Conservation (phyloP, 1,140 invertebrate species). For the Pogonognathellus flavescens region DNA sequence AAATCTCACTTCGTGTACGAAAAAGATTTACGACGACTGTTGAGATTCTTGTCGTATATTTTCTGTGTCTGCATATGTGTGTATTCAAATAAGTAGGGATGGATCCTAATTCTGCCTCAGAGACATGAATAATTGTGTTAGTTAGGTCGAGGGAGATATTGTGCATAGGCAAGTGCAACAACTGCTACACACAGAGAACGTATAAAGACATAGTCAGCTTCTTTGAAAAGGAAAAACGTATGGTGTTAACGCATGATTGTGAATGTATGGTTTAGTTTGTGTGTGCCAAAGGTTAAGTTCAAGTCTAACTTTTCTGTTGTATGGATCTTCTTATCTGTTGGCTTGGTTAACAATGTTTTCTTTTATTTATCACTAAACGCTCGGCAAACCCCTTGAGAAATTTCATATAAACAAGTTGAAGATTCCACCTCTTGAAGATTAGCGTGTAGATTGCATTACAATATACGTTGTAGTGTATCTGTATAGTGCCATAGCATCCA, state of each 20-base stretch:
- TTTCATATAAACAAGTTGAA: conserved; percentile 43
- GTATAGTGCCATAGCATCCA: not conserved
- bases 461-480: not conserved
- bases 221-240: conserved; percentile 8
- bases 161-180: not conserved
- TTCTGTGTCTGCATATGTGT: no score
- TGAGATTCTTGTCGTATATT: no score
- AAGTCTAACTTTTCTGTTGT: conserved; percentile 33
- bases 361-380: conserved; percentile 36
- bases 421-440: conserved; percentile 9
- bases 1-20: no score
- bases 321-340: conserved; percentile 36
- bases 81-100: no score
- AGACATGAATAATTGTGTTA: no score
- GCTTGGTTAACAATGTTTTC: conserved; percentile 46
- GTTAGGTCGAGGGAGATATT: no score
- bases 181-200: not conserved
- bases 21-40: no score
- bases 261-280: conserved; percentile 39
- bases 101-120: no score
- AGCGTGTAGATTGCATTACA: conserved; percentile 22
- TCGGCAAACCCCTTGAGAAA: conserved; percentile 35
- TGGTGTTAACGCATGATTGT: not conserved
- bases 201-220: not conserved
- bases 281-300: conserved; percentile 48